Percentiles rank a stretch among this genome's conserved stretches.
phyloP scores from a whole-genome alignment of 2,113 vertebrate genomes.

The Esox niger region DNA sequence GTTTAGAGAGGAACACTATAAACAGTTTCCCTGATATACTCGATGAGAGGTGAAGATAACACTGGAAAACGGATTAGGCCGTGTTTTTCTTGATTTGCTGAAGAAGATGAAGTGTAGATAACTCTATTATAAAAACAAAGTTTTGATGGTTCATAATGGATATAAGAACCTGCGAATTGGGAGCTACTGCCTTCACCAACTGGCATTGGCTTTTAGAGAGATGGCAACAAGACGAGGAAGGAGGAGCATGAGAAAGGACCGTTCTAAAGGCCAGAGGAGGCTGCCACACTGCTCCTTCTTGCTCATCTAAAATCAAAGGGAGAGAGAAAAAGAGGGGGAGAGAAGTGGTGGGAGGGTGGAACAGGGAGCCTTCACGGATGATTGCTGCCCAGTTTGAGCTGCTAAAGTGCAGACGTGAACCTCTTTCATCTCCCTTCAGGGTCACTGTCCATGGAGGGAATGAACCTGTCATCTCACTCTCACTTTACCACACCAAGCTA shows the following conservation, averaged over 20 bases:
- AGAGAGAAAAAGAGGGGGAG: not conserved
- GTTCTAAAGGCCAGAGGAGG: slow-evolving; percentile 31
- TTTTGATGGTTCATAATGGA: no score
- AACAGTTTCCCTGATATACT: not conserved
- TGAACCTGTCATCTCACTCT: slow-evolving; percentile 93
- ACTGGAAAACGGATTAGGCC: no score
- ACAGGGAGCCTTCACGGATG: slow-evolving; percentile 65
- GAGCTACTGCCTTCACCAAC: no score
- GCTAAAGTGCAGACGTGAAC: slow-evolving; percentile 88
- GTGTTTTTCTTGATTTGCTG: no score
- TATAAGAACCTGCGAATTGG: no score
- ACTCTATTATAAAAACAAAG: no score
- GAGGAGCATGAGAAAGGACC: slow-evolving; percentile 13
- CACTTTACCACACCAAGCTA: slow-evolving; percentile 42
- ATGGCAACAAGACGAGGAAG: not conserved
- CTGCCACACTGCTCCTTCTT: slow-evolving; percentile 28
- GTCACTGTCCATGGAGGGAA: slow-evolving; percentile 94
- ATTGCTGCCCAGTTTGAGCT: slow-evolving; percentile 68
- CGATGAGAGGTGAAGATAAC: not conserved
- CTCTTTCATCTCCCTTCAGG: slow-evolving; percentile 97
- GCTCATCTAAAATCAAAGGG: slow-evolving; percentile 24
- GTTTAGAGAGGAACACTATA: not conserved
- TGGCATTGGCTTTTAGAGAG: no score
- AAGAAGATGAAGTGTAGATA: no score
- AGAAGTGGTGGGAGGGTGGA: slow-evolving; percentile 24